Evolutionary conservation across 2,113 vertebrate genomes (phyloP).

Genomic region (Sminthopsis crassicaudata): DNA sequence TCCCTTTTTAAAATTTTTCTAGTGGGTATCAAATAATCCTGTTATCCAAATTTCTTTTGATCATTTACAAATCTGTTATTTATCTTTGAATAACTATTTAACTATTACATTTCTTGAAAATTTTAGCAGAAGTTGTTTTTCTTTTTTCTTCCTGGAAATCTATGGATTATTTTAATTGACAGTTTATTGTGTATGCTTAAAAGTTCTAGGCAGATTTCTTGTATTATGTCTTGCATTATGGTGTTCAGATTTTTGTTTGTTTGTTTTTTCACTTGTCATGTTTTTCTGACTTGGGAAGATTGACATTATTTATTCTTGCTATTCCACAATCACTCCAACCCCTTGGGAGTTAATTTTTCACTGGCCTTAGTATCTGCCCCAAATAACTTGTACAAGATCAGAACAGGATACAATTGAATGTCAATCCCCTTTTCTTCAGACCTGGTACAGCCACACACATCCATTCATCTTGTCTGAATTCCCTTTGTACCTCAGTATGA

Average conservation of each 20-base stretch:
- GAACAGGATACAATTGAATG: neutral
- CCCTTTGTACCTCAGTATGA: neutral
- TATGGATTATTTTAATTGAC: neutral
- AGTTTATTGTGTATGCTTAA: neutral
- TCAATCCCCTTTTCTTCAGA: neutral
- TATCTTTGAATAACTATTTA: neutral
- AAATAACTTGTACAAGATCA: neutral
- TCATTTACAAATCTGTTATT: neutral
- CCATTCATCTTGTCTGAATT: neutral
- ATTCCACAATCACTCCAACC: neutral
- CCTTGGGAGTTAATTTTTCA: neutral
- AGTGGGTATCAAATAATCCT: neutral
- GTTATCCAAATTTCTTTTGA: neutral
- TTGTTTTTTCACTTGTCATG: neutral
- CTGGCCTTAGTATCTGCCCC: neutral
- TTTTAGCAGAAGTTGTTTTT: neutral
- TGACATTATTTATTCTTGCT: neutral
- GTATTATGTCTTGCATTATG: neutral
- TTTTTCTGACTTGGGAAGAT: neutral
- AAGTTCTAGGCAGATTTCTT: neutral
- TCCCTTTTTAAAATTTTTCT: neutral
- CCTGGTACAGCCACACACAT: neutral
- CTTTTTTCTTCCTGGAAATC: neutral
- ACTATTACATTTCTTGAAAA: neutral
- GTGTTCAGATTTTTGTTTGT: neutral